Conservation (phyloP, 2,888 invertebrate genomes). For the Cryptus viduatorius region DNA sequence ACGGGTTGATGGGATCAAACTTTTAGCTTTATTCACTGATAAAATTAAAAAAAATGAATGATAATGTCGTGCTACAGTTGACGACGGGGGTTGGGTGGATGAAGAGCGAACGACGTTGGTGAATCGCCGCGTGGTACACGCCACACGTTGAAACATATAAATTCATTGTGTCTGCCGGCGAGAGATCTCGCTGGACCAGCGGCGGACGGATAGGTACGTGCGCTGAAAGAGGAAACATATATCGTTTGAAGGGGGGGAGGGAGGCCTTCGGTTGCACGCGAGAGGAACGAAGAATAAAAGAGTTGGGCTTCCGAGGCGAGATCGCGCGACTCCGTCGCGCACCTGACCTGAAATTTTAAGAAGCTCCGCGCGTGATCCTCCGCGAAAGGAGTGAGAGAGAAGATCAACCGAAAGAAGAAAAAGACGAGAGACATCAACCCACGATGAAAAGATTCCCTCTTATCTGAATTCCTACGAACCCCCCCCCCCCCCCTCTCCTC, state of each 20-base stretch:
- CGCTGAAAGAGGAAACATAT: slow-evolving; percentile 63
- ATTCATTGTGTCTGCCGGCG: slow-evolving; percentile 55
- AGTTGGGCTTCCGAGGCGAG: slow-evolving; percentile 67
- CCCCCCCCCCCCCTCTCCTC: background rate
- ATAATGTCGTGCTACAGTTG: background rate
- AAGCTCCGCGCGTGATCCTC: slow-evolving; percentile 51
- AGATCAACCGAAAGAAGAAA: background rate
- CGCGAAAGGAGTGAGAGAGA: background rate
- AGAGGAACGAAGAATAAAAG: slow-evolving; percentile 30
- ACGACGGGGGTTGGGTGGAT: background rate
- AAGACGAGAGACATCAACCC: slow-evolving; percentile 8
- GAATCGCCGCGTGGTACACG: slow-evolving; percentile 20
- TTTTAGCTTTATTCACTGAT: too few relatives aligned
- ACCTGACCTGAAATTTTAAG: slow-evolving; percentile 82
- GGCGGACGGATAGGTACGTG: slow-evolving; percentile 57
- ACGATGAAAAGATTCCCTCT: slow-evolving; percentile 34
- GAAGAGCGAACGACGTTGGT: slow-evolving; percentile 16
- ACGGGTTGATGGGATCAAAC: too few relatives aligned
- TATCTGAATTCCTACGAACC: background rate
- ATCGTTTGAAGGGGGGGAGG: slow-evolving; percentile 13
- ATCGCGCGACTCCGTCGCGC: slow-evolving; percentile 77
- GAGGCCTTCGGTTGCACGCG: slow-evolving; percentile 1
- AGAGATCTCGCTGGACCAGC: slow-evolving; percentile 11
- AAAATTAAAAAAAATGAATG: too few relatives aligned
- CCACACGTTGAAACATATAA: slow-evolving; percentile 49